Base-by-base conservation (phyloP, 2,113 vertebrate species). In the Oostethus manadensis region DNA sequence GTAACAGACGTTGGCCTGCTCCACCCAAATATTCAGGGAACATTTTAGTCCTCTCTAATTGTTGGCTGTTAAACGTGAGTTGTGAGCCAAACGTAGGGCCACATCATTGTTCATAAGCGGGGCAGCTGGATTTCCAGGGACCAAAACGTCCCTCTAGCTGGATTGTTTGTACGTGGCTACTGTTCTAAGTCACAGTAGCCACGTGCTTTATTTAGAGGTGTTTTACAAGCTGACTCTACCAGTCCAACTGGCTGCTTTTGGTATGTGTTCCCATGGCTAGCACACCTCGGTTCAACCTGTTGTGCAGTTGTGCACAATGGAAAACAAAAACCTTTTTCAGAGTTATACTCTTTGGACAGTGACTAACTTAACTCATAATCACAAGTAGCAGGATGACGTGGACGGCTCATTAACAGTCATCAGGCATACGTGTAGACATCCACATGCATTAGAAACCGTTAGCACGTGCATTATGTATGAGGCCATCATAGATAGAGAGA, bases 191-290 rank as follows among this genome's bases (percentile, higher is more conserved):
- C 60, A 74, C 80, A 78, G 62, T 71, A 80, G 51, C 64, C 9
- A 2, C 62, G 74, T 21, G 43, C 66, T 78, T 71, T 70, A 56
- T 71, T 6, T 20, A 3, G 56, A 69, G n/a, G 43, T 48, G 11
- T 53, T 66, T 61, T 44, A 18, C 59, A 8, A 79, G 70, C 81
- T 76, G 77, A 79, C 83, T 73, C 77, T 82, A 85, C 85, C 81
- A 79, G 85, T 87, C 74, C 38, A 22, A 87, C 85, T 78, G 79
- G 85, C 83, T 85, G 70, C 70, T 74, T 76, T 56, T 64, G 70
- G 73, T 64, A 57, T 4, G 57, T 57, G 66, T 82, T 82, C 77
- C 73, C 82, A 80, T 50, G 69, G 22, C 47, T 49, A 66, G 64
- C 77, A 76, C 70, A 13, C 72, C 76, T 79, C 29, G 46, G 79